Evolutionary conservation across 2,113 vertebrate genomes (phyloP).

Genomic region (Xerus inauris): DNA sequence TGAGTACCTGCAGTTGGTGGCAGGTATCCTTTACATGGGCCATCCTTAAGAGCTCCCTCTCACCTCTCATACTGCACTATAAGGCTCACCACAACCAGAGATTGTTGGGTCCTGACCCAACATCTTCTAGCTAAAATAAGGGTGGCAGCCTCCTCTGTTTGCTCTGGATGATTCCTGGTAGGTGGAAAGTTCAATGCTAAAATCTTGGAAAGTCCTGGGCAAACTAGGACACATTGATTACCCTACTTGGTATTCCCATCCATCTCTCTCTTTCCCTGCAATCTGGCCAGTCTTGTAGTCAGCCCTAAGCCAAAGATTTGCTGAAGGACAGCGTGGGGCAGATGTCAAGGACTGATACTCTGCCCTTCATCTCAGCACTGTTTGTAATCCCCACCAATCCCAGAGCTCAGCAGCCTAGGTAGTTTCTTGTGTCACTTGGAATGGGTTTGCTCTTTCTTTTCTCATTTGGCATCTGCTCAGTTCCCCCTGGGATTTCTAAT

Average conservation of each 20-base stretch:
- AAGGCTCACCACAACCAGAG: not conserved
- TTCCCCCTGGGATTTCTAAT: constrained; percentile 74
- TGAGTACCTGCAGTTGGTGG: not conserved
- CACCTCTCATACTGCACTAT: not conserved
- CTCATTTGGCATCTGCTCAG: constrained; percentile 70
- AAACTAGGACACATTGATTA: not conserved
- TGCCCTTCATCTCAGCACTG: constrained; percentile 73
- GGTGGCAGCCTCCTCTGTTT: not conserved
- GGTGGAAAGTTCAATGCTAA: not conserved
- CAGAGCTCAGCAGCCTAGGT: constrained; percentile 72
- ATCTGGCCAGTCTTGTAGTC: constrained; percentile 61
- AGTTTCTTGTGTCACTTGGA: constrained; percentile 63
- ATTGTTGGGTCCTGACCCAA: not conserved
- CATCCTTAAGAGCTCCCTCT: not conserved
- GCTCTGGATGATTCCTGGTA: not conserved
- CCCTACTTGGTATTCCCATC: constrained; percentile 14
- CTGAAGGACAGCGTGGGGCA: constrained; percentile 72
- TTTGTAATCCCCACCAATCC: constrained; percentile 56
- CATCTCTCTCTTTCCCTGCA: constrained; percentile 60
- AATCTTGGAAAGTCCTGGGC: not conserved
- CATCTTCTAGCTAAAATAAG: not conserved
- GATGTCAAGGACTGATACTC: constrained; percentile 67
- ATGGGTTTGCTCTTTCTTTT: constrained; percentile 63
- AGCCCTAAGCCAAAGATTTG: constrained; percentile 69
- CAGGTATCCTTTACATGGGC: not conserved